phyloP scores from a whole-genome alignment of 2,797 vertebrate genomes.

The Odontamblyopus lacepedii region DNA sequence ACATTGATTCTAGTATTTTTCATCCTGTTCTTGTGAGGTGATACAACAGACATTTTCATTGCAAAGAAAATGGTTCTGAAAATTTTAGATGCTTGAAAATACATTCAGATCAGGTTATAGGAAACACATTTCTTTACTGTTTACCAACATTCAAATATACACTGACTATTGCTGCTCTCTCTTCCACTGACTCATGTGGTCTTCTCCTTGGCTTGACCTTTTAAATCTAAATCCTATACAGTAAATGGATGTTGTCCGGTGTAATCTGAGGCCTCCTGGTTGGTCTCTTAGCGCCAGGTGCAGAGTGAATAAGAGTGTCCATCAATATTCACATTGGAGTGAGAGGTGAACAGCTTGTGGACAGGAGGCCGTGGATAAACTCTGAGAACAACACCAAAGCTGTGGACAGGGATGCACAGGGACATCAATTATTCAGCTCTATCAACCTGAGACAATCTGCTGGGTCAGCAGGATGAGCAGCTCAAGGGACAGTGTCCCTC shows the following conservation, averaged over 20 bases:
- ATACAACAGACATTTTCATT: not conserved
- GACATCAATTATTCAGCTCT: constrained; percentile 73
- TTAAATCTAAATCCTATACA: not conserved
- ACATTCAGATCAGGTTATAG: not conserved
- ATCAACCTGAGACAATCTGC: constrained; percentile 54
- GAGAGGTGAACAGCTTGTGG: constrained; percentile 36
- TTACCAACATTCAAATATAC: not conserved
- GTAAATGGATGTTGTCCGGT: not conserved
- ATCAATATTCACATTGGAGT: constrained; percentile 23
- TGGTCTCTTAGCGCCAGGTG: constrained; percentile 34
- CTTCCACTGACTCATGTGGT: not conserved
- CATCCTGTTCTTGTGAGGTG: not conserved
- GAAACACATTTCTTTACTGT: not conserved
- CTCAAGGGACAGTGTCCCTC: constrained; percentile 21
- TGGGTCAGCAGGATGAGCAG: constrained; percentile 42
- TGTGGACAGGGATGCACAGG: constrained; percentile 30
- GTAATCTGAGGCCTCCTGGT: constrained; percentile 2
- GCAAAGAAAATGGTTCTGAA: too few species aligned
- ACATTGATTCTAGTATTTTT: too few species aligned
- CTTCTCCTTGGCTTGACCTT: not conserved
- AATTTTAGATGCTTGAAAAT: not conserved
- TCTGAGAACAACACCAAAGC: constrained; percentile 40
- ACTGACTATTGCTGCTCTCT: not conserved
- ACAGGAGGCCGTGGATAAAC: constrained; percentile 53
- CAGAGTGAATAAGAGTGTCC: constrained; percentile 26